Base-by-base conservation (phyloP, 2,888 invertebrate genomes). In the Orchesellides sinensis region DNA sequence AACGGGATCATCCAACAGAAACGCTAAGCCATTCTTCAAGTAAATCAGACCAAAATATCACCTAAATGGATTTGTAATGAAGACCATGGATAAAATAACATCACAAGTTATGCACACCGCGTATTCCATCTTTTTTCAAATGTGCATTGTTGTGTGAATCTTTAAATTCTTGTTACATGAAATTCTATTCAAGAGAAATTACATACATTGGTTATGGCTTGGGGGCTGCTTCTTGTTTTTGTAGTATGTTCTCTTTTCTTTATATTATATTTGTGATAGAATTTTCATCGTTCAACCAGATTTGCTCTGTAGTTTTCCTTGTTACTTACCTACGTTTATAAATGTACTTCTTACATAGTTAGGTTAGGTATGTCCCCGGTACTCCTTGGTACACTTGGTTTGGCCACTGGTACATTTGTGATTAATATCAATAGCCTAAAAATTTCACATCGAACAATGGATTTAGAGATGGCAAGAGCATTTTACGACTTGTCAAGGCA, bases 201-300 rank as follows among this genome's bases (percentile, higher is more conserved):
- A 6, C 52, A 63, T 72, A 72, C 68, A 84, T 84, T 86, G 84
- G 84, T 84, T 86, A 78, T 79, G 83, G 83, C 83, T 78, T 83
- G 69, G 84, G 86, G 86, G 84, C 54, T 78, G 83, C 8, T 45
- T 65, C 79, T 72, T 79, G 79, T 79, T 79, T n/a, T 72, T 69
- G 78, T 65, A n/a, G 17, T 17, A 52, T 70, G 70, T 69, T 70
- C 65, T 45, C 70, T 61, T 65, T 79, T 79, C 61, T 70, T 78
- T 35, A 45, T 23, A 23, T 35, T n/a, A 63, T n/a, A n/a, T 17
- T 79, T 70, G 68, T 72, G 79, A 79, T 79, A 63, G 56, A 72
- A 65, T 69, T 78, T 59, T 56, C n/a, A n/a, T n/a, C n/a, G n/a
- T n/a, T n/a, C n/a, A n/a, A n/a, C n/a, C n/a, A n/a, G n/a, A n/a